phyloP scores from a whole-genome alignment of 2,888 invertebrate species.

The Nineta flava region DNA sequence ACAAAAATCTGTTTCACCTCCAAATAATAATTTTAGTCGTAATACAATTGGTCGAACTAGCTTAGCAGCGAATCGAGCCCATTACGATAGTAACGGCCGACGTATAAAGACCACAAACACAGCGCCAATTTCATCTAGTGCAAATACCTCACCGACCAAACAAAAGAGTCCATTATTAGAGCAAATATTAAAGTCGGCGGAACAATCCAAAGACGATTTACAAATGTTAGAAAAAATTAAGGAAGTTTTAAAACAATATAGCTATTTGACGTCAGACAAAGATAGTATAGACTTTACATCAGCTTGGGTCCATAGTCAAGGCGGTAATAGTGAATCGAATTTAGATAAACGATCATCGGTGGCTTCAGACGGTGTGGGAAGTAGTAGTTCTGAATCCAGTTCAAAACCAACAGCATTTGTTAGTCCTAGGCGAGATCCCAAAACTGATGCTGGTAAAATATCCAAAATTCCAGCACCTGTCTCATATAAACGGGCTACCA shows the following conservation, averaged over 20 bases:
- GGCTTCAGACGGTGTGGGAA: slow-evolving; percentile 6
- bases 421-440: slow-evolving; percentile 35
- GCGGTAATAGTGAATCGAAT: slow-evolving; percentile 32
- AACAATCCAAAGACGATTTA: slow-evolving; percentile 55
- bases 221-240: slow-evolving; percentile 60
- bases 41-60: slow-evolving; percentile 30
- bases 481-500: slow-evolving; percentile 16
- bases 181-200: slow-evolving; percentile 55
- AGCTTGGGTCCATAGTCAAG: slow-evolving; percentile 58
- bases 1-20: slow-evolving; percentile 16
- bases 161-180: slow-evolving; percentile 46
- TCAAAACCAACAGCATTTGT: slow-evolving; percentile 19
- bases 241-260: slow-evolving; percentile 44
- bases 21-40: slow-evolving; percentile 17
- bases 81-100: slow-evolving; percentile 31
- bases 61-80: slow-evolving; percentile 27
- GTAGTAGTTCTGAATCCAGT: slow-evolving; percentile 6
- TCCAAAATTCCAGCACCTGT: slow-evolving; percentile 37
- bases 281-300: slow-evolving; percentile 48
- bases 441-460: slow-evolving; percentile 28
- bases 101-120: slow-evolving; percentile 23
- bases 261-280: slow-evolving; percentile 37
- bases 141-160: slow-evolving; percentile 46
- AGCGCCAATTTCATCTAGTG: slow-evolving; percentile 27
- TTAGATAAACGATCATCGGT: slow-evolving; percentile 4